Evolutionary conservation across 2,113 vertebrate species (phyloP).

Genomic region (Cephalopholis sonnerati): DNA sequence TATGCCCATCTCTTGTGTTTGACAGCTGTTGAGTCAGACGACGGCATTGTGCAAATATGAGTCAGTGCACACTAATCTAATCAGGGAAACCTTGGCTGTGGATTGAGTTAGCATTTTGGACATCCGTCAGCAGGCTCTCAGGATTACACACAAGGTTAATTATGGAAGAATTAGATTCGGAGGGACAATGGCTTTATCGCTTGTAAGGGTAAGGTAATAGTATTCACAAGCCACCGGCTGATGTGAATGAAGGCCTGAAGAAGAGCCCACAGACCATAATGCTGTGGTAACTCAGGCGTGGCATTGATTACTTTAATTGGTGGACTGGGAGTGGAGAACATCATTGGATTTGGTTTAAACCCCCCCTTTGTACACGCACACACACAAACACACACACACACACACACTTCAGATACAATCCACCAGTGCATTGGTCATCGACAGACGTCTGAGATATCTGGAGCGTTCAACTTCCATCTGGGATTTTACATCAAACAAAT

Average conservation of each 20-base stretch:
- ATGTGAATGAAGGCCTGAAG: constrained; percentile 34
- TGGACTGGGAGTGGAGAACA: constrained; percentile 58
- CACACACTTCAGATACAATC: constrained; percentile 66
- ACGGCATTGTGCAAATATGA: constrained; percentile 71
- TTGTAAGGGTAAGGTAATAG: constrained; percentile 59
- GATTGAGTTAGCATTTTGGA: constrained; percentile 72
- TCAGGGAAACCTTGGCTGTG: constrained; percentile 69
- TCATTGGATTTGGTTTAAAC: constrained; percentile 73
- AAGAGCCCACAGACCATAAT: constrained; percentile 29
- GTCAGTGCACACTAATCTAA: constrained; percentile 77
- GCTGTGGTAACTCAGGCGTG: constrained; percentile 64
- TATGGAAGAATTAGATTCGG: constrained; percentile 69
- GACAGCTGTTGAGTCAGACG: constrained; percentile 81
- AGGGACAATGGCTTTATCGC: constrained; percentile 59
- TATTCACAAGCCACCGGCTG: constrained; percentile 45
- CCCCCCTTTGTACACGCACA: background rate
- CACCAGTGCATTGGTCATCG: constrained; percentile 58
- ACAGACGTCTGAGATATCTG: constrained; percentile 43
- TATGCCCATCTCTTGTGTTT: constrained; percentile 64
- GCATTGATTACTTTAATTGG: constrained; percentile 78
- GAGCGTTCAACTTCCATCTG: constrained; percentile 37
- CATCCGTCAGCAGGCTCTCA: constrained; percentile 73
- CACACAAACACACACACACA: background rate
- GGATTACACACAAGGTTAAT: constrained; percentile 80
- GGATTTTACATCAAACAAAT: constrained; percentile 53